A percentile compares a stretch with the other conserved stretches of the same genome.
phyloP scores from a whole-genome alignment of 2,113 vertebrate genomes.

The Salminus brasiliensis region DNA sequence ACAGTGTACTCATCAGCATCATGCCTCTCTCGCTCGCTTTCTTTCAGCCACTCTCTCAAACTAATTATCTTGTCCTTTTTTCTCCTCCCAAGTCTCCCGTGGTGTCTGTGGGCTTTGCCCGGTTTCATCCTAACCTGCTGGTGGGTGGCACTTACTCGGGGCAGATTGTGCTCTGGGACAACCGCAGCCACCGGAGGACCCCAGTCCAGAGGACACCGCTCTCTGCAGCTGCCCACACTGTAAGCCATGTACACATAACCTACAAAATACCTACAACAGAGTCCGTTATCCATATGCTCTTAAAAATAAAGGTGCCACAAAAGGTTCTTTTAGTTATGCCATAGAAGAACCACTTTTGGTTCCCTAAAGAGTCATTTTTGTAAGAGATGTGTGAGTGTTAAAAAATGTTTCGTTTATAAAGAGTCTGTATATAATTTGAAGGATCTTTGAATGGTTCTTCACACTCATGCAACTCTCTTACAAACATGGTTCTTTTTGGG shows the following conservation, averaged over 20 bases:
- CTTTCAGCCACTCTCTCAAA: conserved; percentile 21
- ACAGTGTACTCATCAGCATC: conserved; percentile 11
- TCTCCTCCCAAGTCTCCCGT: conserved; percentile 86
- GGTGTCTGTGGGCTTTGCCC: conserved; percentile 96
- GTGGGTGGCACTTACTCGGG: conserved; percentile 96
- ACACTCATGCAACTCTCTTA: too few relatives aligned
- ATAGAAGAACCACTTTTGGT: too few relatives aligned
- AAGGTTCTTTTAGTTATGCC: too few relatives aligned
- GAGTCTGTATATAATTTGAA: too few relatives aligned
- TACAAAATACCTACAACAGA: background rate
- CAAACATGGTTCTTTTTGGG: too few relatives aligned
- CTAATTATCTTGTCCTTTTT: conserved; percentile 38
- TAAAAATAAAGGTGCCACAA: too few relatives aligned
- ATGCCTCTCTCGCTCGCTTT: conserved; percentile 14
- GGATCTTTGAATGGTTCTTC: too few relatives aligned
- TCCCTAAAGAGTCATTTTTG: too few relatives aligned
- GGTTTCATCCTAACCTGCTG: conserved; percentile 95
- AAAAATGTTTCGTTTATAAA: too few relatives aligned
- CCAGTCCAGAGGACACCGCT: conserved; percentile 95
- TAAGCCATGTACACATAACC: conserved; percentile 67
- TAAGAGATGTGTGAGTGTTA: too few relatives aligned
- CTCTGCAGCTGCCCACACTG: conserved; percentile 95
- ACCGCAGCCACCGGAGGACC: conserved; percentile 93
- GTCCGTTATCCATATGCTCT: background rate
- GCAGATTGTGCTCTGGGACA: conserved; percentile 97